These are phyloP conservation scores for Pseudorhombus dupliciocellatus DNA, from an alignment of 2,113 vertebrate species.

Conservation along the genomic window DNA sequence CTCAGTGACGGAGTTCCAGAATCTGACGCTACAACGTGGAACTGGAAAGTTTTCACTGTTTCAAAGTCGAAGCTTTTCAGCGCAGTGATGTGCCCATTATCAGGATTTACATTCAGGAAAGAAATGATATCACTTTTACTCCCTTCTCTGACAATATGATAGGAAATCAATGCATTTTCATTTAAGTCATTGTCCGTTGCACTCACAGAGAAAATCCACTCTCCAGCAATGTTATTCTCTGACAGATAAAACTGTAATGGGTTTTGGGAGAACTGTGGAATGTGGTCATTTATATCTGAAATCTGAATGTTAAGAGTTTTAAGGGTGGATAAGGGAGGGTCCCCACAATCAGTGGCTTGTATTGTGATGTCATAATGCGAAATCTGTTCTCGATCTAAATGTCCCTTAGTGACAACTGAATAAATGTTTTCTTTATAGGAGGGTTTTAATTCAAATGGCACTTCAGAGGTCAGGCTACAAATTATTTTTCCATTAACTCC, in stretches of 20 bases:
- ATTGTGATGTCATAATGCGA: slow-evolving; percentile 77
- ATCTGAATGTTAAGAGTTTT: slow-evolving; percentile 66
- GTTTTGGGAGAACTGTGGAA: slow-evolving; percentile 61
- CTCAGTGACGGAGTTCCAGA: too few relatives aligned
- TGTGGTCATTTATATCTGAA: slow-evolving; percentile 77
- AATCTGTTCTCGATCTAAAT: slow-evolving; percentile 69
- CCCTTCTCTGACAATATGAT: slow-evolving; percentile 45
- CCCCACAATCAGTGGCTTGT: slow-evolving; percentile 67
- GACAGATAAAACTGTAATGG: too few relatives aligned
- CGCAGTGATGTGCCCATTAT: slow-evolving; percentile 54
- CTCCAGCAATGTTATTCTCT: too few relatives aligned
- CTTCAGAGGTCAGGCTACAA: not conserved
- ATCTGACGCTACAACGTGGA: slow-evolving; percentile 16
- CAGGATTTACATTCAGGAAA: slow-evolving; percentile 63
- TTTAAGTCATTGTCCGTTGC: too few relatives aligned
- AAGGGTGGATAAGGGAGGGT: slow-evolving; percentile 53
- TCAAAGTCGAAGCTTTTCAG: slow-evolving; percentile 26
- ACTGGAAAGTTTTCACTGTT: too few relatives aligned
- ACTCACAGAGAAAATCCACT: too few relatives aligned
- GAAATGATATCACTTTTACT: slow-evolving; percentile 14
- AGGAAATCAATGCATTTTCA: slow-evolving; percentile 65
- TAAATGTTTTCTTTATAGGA: slow-evolving; percentile 76
- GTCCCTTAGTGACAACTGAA: slow-evolving; percentile 66
- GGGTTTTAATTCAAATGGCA: slow-evolving; percentile 72
- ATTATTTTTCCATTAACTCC: slow-evolving; percentile 68